A percentile compares a stretch with the other conserved stretches of the same genome.
These are phyloP conservation scores for Megathymus violae DNA, from an alignment of 1,140 invertebrate genomes.

Conservation along the genomic window DNA sequence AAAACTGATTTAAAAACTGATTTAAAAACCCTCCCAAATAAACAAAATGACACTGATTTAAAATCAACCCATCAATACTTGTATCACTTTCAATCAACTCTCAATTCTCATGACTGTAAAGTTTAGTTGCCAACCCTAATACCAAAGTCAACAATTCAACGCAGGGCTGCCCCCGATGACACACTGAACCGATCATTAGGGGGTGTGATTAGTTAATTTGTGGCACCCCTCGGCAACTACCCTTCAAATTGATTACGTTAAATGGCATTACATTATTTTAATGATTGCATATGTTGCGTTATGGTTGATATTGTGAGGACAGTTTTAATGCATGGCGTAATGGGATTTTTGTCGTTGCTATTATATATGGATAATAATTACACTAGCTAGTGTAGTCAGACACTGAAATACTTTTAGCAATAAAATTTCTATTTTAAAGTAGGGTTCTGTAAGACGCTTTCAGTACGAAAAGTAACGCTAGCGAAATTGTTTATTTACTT, in stretches of 20 bases:
- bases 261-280: slow-evolving; percentile 75
- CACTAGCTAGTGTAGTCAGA: too few species aligned
- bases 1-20: too few species aligned
- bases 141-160: slow-evolving; percentile 50
- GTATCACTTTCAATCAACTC: slow-evolving; percentile 25
- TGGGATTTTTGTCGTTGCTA: slow-evolving; percentile 6
- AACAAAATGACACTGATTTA: slow-evolving; percentile 40
- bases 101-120: slow-evolving; percentile 34
- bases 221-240: slow-evolving; percentile 55
- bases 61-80: slow-evolving; percentile 57
- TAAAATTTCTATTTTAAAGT: too few species aligned
- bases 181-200: slow-evolving; percentile 34
- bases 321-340: slow-evolving; percentile 38
- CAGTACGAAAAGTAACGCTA: too few species aligned
- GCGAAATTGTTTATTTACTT: too few species aligned
- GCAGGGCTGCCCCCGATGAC: slow-evolving; percentile 36
- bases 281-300: slow-evolving; percentile 77
- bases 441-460: too few species aligned
- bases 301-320: slow-evolving; percentile 50
- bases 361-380: too few species aligned
- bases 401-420: too few species aligned
- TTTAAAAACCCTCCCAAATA: too few species aligned
- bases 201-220: slow-evolving; percentile 74
- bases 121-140: slow-evolving; percentile 40
- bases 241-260: slow-evolving; percentile 77